Evolutionary conservation across 2,797 vertebrate genomes (phyloP).

Genomic region (Dallia pectoralis): DNA sequence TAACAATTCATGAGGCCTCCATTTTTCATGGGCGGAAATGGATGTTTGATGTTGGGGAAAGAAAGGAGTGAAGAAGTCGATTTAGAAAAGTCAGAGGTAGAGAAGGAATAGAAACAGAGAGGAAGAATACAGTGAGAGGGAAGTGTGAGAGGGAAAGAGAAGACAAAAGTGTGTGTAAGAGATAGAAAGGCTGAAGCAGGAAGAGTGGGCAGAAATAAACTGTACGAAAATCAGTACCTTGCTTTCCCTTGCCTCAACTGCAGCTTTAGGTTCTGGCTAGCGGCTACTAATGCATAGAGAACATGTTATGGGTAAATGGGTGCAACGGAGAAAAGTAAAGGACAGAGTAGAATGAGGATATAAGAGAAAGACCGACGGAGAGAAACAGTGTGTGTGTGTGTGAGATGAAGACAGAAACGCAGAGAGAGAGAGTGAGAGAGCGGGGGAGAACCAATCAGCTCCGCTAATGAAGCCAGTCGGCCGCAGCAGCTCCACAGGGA

Average conservation of each 20-base stretch:
- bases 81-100: constrained; percentile 8
- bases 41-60: constrained; percentile 67
- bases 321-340: constrained; percentile 22
- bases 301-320: constrained; percentile 48
- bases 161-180: constrained; percentile 18
- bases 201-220: constrained; percentile 35
- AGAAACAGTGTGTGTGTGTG: constrained; percentile 8
- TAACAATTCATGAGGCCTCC: constrained; percentile 76
- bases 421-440: constrained; percentile 6
- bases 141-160: too few relatives aligned
- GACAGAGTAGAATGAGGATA: neutral
- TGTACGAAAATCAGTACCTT: constrained; percentile 33
- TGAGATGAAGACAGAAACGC: neutral
- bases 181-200: constrained; percentile 4
- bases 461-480: constrained; percentile 68
- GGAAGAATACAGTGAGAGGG: constrained; percentile 39
- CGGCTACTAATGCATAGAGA: constrained; percentile 31
- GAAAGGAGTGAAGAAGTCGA: constrained; percentile 24
- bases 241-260: constrained; percentile 33
- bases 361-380: neutral
- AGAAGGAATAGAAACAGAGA: neutral
- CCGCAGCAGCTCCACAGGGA: constrained; percentile 66
- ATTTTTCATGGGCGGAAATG: constrained; percentile 75
- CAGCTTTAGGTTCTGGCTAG: constrained; percentile 30
- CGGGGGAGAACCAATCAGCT: constrained; percentile 40